Evolutionary conservation across 2,797 vertebrate species (phyloP), one percentile per base, ranked within the genome.

Genomic region (Alfaro cultratus): DNA sequence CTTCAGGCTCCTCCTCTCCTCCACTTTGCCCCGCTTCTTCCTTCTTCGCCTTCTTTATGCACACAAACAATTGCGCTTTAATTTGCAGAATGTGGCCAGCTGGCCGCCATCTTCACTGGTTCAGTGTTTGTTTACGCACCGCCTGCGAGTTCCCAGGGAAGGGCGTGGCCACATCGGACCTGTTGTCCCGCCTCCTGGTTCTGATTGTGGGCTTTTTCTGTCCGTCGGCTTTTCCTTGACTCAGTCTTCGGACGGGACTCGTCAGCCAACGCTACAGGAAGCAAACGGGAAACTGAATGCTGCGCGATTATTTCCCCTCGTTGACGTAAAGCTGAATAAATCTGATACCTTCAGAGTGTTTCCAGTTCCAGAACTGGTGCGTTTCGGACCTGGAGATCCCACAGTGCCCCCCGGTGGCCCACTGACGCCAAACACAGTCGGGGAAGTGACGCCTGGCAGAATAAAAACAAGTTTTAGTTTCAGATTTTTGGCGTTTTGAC

Each of bases 1-100:
- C 98, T 23, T 99, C 98, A 71, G 96, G 94, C 86, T 99, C 98
- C 85, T 98, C 97, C 94, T 99, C 98, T 68, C 97, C 98, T 89
- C 98, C 98, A 2, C 97, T 96, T 67, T 95, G 95, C 60, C 84
- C 92, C 1, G 73, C 90, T 55, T 94, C 94, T 53, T 94, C 94
- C 81, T 92, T 94, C 57, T 88, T 91, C 0, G 77, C 82, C 88
- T 94, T 94, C 94, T 94, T 80, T 47, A 73, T 15, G 64, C 1
- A 70, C 74, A 57, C 4, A 77, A 29, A 36, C 23, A 4, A 64
- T 11, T 76, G 64, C 1, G 8, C 5, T 67, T 76, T 46, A 15
- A 8, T 8, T 31, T 18, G 21, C 36, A 5, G 9, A 7, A 13
- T 41, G 36, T 46, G 29, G 10, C 11, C 9, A 23, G 1, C 10